Percentiles rank a stretch among this genome's conserved stretches.
phyloP scores from a whole-genome alignment of 2,113 vertebrate species.

The Chrysemys picta region DNA sequence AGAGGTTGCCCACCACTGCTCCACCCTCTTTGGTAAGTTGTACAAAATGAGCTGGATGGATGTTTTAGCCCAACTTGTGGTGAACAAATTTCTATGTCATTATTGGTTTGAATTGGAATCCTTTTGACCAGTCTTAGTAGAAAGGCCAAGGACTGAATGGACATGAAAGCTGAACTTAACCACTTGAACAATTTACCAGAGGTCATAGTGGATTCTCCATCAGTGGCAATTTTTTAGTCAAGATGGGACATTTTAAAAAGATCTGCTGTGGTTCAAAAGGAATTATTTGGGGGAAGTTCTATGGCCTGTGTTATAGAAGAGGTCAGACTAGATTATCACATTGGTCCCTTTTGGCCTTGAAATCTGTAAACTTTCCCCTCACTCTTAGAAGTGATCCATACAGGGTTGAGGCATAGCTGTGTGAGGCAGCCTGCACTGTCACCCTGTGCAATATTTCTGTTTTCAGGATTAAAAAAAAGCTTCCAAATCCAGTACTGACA shows the following conservation, averaged over 20 bases:
- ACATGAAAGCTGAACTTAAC: not conserved
- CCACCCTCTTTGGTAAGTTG: not conserved
- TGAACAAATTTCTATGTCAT: not conserved
- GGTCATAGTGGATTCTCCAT: not conserved
- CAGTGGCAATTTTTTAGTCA: not conserved
- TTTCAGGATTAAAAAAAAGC: not conserved
- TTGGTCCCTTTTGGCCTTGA: not conserved
- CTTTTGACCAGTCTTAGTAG: not conserved
- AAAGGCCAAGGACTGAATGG: not conserved
- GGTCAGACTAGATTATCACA: not conserved
- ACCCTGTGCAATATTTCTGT: not conserved
- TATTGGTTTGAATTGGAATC: not conserved
- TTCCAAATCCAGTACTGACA: not conserved
- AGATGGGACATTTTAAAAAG: not conserved
- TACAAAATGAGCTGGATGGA: not conserved
- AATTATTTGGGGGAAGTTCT: not conserved
- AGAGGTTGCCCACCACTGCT: too few relatives aligned
- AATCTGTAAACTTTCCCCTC: not conserved
- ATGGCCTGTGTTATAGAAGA: not conserved
- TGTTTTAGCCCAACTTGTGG: not conserved
- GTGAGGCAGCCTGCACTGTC: not conserved
- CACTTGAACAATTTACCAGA: not conserved
- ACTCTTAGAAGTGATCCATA: not conserved
- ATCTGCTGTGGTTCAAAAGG: not conserved
- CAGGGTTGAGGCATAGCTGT: not conserved